Evolutionary conservation across 2,888 invertebrate species (phyloP), one percentile per base, ranked within the genome.

Genomic region (Dusona sp.): DNA sequence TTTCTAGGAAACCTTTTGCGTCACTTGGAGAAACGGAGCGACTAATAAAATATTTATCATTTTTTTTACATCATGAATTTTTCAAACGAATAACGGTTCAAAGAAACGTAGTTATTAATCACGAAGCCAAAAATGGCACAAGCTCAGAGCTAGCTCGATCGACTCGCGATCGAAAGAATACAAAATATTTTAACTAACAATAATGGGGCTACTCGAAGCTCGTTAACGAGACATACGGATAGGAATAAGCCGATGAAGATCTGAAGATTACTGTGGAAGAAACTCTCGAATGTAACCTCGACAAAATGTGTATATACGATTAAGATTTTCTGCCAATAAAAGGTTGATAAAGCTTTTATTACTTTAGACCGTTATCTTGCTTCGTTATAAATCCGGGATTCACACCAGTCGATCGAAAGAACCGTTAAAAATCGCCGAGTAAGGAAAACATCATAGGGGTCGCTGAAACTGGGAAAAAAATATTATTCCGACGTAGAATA

Each of bases 271-370:
- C 11, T 57, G 25, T 25, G 3, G 13, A 11, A 67, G 8, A 13
- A 42, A 13, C 42, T 42, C 38, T 67, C 42, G 42, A 38, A 42
- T 42, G 42, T 22, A 9, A 38, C 42, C 33, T 38, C 67, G 38
- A 70, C 19, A 45, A 45, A 70, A 68, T 25, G 61, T 61, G 90
- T 90, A 90, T 81, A 91, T 90, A 90, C 88, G 84, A 89, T 86
- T 85, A 77, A 84, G 72, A 86, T 81, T 80, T 85, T 85, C 88
- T 90, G 86, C 89, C 90, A 90, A 92, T 90, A 90, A 88, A 77
- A 88, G 48, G 75, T 89, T 90, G 84, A 85, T 90, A 90, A 77
- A 90, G 54, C 82, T 89, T 89, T 88, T 83, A 90, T 38, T 68
- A 77, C 74, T 38, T 78, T 9, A 67, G 64, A 33, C 65, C 25